Base-by-base conservation (phyloP, 2,888 invertebrate genomes). In the Pseudococcus longispinus region DNA sequence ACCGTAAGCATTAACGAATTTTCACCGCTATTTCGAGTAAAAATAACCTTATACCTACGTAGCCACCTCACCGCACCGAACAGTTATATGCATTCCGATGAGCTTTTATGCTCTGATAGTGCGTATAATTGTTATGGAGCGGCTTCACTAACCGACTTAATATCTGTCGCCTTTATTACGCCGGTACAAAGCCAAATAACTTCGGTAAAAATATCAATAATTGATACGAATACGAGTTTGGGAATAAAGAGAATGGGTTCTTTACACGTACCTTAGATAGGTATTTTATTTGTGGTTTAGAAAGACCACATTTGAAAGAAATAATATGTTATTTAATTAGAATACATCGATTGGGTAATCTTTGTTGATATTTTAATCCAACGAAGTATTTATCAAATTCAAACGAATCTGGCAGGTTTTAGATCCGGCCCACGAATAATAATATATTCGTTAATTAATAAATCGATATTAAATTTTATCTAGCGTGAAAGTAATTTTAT, bases 21-120 rank as follows among this genome's bases (percentile, higher is more conserved):
- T 70, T 70, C 70, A 70, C 70, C 70, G 70, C 70, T 70, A 70
- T 70, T 70, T 70, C 29, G 29, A 70, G 70, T 70, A 29, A 70
- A 70, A 70, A 70, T 70, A 70, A 70, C 70, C 29, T 13, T 29
- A 70, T 6, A 13, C 5, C 18, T 51, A 51, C n/a, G n/a, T n/a
- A 51, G 60, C 23, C 23, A 60, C 9, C 13, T 13, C 9, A 15
- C 55, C 55, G n/a, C 65, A 23, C 15, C 29, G 29, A 18, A 70
- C 70, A 29, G 70, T 70, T 70, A 70, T 70, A 70, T 70, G 70
- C 70, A 70, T 70, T 70, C 70, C 77, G 77, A 80, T 80, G 42
- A 80, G 77, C 77, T 80, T 80, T 80, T 32, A 80, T 80, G 77
- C 77, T 80, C 77, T 80, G 77, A 80, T 80, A 80, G 77, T 42